Evolutionary conservation across 2,797 vertebrate species (phyloP), one percentile per base, ranked within the genome.

Genomic region (Enteromius trimaculatus): DNA sequence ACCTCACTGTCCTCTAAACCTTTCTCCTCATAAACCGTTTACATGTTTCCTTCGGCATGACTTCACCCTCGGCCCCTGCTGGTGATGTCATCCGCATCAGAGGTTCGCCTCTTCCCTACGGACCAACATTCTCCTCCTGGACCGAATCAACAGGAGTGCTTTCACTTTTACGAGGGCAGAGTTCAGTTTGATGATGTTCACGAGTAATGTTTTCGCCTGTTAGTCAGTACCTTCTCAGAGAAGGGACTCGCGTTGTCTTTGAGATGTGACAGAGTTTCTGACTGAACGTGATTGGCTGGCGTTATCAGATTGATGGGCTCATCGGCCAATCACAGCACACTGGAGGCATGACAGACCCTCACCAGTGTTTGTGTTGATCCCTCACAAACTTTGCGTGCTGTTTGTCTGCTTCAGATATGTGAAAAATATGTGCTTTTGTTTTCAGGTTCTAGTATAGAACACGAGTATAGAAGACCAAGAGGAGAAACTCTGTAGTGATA

Each of bases 11-110:
- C 29, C 47, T 74, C n/a, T 89, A 75, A 69, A 83, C 65, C 64
- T 21, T 91, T 89, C 55, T 91, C 89, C 87, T 90, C 78, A 81
- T 92, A 86, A 92, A 91, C 23, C 74, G 91, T 89, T 87, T 90
- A 91, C 1, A 75, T 89, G 72, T 90, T 90, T 93, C 87, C 90
- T 88, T 79, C 83, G 42, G 77, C 84, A 87, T 93, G 87, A 94
- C 90, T 91, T 93, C 64, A 93, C 90, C 90, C 89, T 17, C 81
- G 81, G 90, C 81, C 87, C 89, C 88, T 85, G 84, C 79, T 88
- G 87, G 91, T 93, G 82, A 93, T 92, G 91, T 93, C 92, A 94
- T 88, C 3, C 16, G 9, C 14, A 14, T 60, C 31, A 11, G 34
- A 19, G 17, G 17, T 77, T 5, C 8, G 17, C 53, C 3, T 6